phyloP scores from a whole-genome alignment of 1,140 invertebrate species.

The Plutomurus gul region DNA sequence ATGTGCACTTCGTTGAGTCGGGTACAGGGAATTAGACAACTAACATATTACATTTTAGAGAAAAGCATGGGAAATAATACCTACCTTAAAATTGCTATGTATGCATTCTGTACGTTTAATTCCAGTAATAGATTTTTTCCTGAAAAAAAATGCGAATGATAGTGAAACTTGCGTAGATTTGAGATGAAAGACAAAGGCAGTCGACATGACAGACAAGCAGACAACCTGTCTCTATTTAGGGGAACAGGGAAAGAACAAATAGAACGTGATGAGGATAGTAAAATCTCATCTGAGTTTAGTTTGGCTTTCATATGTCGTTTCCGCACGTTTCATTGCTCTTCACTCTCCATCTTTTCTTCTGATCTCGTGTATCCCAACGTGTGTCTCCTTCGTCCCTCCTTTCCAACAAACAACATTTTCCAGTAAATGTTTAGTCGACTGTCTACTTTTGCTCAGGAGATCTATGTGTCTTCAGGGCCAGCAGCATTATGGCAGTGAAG shows the following conservation, averaged over 20 bases:
- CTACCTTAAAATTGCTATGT: no score
- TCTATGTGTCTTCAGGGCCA: no score
- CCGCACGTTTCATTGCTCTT: conserved; percentile 37
- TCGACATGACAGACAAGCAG: background rate
- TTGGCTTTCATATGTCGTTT: conserved; percentile 32
- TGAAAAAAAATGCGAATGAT: no score
- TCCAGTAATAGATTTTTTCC: no score
- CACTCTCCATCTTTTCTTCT: background rate
- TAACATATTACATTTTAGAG: no score
- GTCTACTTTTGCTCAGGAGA: background rate
- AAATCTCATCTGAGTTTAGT: conserved; percentile 37
- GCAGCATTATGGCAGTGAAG: no score
- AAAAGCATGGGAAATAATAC: no score
- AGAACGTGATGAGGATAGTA: conserved; percentile 42
- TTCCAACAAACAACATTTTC: background rate
- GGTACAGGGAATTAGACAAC: no score
- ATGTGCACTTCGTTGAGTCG: no score
- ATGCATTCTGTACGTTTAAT: no score
- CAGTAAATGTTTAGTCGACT: background rate
- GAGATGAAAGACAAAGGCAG: conserved; percentile 12
- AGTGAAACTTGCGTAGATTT: background rate
- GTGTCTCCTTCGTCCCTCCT: background rate
- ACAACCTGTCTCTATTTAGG: conserved; percentile 30
- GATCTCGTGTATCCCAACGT: background rate
- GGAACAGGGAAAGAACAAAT: conserved; percentile 35